Conservation (phyloP, 2,113 vertebrate genomes). For the Dromiciops gliroides region DNA sequence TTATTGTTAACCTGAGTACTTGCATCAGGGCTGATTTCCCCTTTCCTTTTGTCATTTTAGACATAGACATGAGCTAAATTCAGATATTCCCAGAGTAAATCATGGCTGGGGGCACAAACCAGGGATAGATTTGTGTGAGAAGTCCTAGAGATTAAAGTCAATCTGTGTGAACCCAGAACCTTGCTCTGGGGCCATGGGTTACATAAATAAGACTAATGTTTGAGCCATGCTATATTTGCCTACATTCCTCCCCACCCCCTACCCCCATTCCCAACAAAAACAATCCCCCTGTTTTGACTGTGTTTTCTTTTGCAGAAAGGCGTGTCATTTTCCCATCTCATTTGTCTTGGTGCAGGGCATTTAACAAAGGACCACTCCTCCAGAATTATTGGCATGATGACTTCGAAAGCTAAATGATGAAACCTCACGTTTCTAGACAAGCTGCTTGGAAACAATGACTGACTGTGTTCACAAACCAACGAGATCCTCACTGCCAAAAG, state of each 20-base stretch:
- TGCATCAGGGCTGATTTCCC: not conserved
- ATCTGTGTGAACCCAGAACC: not conserved
- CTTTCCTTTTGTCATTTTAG: not conserved
- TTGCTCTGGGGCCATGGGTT: not conserved
- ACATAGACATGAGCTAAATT: not conserved
- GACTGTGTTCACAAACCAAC: slow-evolving; percentile 74
- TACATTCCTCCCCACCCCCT: not conserved
- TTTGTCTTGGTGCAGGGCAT: slow-evolving; percentile 50
- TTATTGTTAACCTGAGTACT: not conserved
- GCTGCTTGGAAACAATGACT: slow-evolving; percentile 55
- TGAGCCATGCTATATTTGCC: not conserved
- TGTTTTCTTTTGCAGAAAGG: slow-evolving; percentile 50
- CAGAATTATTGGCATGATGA: slow-evolving; percentile 16
- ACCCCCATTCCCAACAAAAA: not conserved
- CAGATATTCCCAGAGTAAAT: not conserved
- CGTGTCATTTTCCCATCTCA: slow-evolving; percentile 10
- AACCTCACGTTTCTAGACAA: slow-evolving; percentile 71
- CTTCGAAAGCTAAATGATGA: slow-evolving; percentile 55
- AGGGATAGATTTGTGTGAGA: not conserved
- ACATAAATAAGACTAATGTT: not conserved
- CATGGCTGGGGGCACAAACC: not conserved
- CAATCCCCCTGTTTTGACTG: slow-evolving; percentile 18
- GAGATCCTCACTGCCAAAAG: slow-evolving; percentile 55
- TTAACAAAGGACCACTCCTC: slow-evolving; percentile 59
- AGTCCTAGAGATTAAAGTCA: not conserved